Evolutionary conservation across 92 coral and sea anemone species (phyloP).

Genomic region (Muricea muricata): DNA sequence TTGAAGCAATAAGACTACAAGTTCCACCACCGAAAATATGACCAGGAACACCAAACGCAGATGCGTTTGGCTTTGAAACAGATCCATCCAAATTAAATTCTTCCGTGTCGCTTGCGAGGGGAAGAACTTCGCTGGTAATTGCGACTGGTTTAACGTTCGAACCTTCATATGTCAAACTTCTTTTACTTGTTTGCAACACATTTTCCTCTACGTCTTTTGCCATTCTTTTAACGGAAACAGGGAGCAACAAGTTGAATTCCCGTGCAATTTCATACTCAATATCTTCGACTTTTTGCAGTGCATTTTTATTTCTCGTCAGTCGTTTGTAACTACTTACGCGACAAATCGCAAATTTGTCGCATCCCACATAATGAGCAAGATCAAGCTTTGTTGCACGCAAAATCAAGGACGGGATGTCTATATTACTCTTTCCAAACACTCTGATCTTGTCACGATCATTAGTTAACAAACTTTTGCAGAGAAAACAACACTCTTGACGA

Average conservation of each 20-base stretch:
- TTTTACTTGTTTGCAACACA: slow-evolving; percentile 49
- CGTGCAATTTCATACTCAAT: slow-evolving; percentile 32
- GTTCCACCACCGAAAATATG: no score
- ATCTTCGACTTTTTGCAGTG: slow-evolving; percentile 36
- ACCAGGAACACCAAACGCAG: no score
- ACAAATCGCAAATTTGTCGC: slow-evolving; percentile 31
- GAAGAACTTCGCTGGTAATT: neutral
- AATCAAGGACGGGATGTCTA: slow-evolving; percentile 2
- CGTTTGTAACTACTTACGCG: slow-evolving; percentile 33
- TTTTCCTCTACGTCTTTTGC: slow-evolving; percentile 12
- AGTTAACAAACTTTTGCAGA: neutral
- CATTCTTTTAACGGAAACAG: neutral
- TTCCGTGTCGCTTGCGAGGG: no score
- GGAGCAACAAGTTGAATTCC: slow-evolving; percentile 44
- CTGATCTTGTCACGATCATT: slow-evolving; percentile 14
- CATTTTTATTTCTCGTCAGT: slow-evolving; percentile 11
- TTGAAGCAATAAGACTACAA: no score
- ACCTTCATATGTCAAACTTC: slow-evolving; percentile 21
- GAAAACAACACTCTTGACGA: neutral
- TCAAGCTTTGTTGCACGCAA: slow-evolving; percentile 33
- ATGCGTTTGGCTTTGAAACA: neutral
- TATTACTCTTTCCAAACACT: slow-evolving; percentile 35
- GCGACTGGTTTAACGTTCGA: neutral
- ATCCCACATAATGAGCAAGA: slow-evolving; percentile 3
- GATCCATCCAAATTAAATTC: no score